Base-by-base conservation (phyloP, 2,888 invertebrate genomes). In the Aproaerema taeniolella region DNA sequence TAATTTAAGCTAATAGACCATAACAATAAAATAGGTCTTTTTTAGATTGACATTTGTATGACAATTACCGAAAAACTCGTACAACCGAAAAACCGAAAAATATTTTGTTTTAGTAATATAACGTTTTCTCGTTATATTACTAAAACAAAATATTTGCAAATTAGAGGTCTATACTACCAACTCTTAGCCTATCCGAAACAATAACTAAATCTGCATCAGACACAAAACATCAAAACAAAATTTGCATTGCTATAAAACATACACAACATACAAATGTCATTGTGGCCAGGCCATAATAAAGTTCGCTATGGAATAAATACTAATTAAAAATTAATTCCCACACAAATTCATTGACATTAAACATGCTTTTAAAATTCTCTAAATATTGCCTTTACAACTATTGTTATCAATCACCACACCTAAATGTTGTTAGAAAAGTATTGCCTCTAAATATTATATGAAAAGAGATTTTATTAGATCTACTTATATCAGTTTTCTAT, bases 361-460 rank as follows among this genome's bases (percentile, higher is more conserved):
- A 64, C 56, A 71, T 70, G 64, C 55, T 68, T 52, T 67, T 60
- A 65, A 65, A 67, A 68, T 60, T 64, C 52, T 78, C 74, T 79
- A 78, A 73, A 77, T 74, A 74, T 75, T 76, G 73, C 72, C 59
- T 71, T 79, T 74, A 76, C 67, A 72, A 61, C 75, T 83, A 83
- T 79, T 78, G 77, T 82, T 78, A 75, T 72, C 69, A 72, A 67
- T 75, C 67, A 69, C 61, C 76, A 82, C 81, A 78, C 72, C 79
- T 83, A 82, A 72, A 78, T 73, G 73, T 77, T 75, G 72, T 82
- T 80, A 81, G 70, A 82, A 83, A 81, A 80, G 78, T 83, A 83
- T 79, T 79, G 81, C 80, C 78, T 77, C 81, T 85, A 82, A 76
- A 73, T 73, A 71, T 75, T 69, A 76, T 63, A 73, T 65, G 75